Conservation (phyloP, 2,113 vertebrate genomes). For the Nettapus auritus region DNA sequence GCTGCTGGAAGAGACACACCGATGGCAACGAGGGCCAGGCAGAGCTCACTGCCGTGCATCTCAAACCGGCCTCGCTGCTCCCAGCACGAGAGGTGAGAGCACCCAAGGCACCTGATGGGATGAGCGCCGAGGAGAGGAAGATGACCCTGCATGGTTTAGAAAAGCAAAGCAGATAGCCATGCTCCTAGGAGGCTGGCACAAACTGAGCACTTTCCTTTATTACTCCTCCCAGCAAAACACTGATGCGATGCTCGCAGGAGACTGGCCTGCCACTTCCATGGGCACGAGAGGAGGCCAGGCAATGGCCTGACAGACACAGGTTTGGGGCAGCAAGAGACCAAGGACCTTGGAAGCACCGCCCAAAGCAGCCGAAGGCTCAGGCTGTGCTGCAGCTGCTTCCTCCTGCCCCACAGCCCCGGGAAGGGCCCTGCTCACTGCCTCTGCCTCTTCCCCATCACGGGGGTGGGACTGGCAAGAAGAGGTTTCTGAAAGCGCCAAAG, state of each 20-base stretch:
- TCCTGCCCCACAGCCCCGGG: not conserved
- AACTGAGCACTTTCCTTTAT: not conserved
- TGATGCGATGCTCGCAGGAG: not conserved
- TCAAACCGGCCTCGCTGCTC: not conserved
- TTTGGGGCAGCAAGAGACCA: not conserved
- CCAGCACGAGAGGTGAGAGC: rapidly evolving
- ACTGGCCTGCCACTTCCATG: not conserved
- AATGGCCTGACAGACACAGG: not conserved
- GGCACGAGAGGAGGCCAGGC: not conserved
- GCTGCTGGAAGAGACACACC: not conserved
- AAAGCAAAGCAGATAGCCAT: not conserved
- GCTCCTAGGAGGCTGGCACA: not conserved
- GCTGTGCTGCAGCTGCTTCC: not conserved
- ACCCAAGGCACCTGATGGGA: not conserved
- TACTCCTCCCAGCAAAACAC: not conserved
- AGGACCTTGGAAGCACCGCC: not conserved
- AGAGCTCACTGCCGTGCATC: rapidly evolving
- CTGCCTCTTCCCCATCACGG: not conserved
- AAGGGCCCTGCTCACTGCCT: rapidly evolving
- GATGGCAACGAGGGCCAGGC: rapidly evolving
- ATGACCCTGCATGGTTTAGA: not conserved
- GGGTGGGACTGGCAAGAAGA: too few species aligned
- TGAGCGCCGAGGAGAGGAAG: not conserved
- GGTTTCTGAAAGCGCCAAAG: not conserved
- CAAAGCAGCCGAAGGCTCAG: not conserved